Conservation (phyloP, 2,888 invertebrate genomes). For the Furcula furcula region DNA sequence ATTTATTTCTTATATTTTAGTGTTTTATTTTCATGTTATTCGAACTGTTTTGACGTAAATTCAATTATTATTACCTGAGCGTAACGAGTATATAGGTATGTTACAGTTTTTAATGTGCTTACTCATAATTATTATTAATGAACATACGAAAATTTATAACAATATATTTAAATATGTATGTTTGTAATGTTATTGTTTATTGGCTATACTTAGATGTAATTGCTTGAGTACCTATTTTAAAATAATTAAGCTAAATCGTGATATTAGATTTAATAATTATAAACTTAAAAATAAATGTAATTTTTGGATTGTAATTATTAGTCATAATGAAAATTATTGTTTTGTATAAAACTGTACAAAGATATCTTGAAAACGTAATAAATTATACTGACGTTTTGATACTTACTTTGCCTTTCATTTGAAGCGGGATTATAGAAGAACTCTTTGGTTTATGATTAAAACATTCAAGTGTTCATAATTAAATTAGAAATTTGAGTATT, state of each 20-base stretch:
- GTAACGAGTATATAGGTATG: slow-evolving; percentile 21
- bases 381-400: slow-evolving; percentile 82
- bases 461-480: slow-evolving; percentile 14
- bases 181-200: slow-evolving; percentile 68
- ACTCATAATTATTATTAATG: slow-evolving; percentile 27
- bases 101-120: slow-evolving; percentile 41
- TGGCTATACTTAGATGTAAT: slow-evolving; percentile 58
- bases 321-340: slow-evolving; percentile 77
- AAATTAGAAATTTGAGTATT: slow-evolving; percentile 18
- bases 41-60: slow-evolving; percentile 5
- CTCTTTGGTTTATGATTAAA: slow-evolving; percentile 21
- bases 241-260: slow-evolving; percentile 80
- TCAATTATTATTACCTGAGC: slow-evolving; percentile 15
- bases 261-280: slow-evolving; percentile 80
- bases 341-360: slow-evolving; percentile 81
- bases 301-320: slow-evolving; percentile 81
- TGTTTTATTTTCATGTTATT: slow-evolving; percentile 3
- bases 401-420: slow-evolving; percentile 68
- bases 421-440: slow-evolving; percentile 12
- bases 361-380: slow-evolving; percentile 78
- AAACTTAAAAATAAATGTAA: slow-evolving; percentile 78
- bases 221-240: slow-evolving; percentile 71
- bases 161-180: slow-evolving; percentile 46
- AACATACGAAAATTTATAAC: slow-evolving; percentile 15
- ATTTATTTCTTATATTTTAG: slow-evolving; percentile 9